phyloP scores from a whole-genome alignment of 2,113 vertebrate species.

The Ailurus styani region DNA sequence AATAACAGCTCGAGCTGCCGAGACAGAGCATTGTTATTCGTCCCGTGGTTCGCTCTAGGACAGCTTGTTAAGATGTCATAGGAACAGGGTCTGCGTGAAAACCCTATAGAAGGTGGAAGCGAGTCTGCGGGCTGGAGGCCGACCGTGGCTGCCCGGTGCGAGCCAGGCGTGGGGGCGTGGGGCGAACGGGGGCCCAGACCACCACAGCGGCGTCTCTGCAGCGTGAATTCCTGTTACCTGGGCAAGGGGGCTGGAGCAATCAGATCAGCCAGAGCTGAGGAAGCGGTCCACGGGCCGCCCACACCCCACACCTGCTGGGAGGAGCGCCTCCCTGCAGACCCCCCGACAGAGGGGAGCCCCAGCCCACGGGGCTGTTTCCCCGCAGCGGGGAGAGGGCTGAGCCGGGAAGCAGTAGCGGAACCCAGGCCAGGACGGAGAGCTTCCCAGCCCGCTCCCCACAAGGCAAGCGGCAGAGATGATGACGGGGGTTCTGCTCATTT shows the following conservation, averaged over 20 bases:
- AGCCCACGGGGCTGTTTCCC: background rate
- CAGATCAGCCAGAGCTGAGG: background rate
- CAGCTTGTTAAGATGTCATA: background rate
- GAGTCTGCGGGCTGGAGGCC: accelerated
- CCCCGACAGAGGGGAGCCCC: background rate
- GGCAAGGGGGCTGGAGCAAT: background rate
- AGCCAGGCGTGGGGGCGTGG: background rate
- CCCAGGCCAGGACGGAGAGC: background rate
- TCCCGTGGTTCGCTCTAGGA: background rate
- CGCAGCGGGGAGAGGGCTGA: background rate
- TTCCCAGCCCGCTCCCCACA: background rate
- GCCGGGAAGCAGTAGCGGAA: background rate
- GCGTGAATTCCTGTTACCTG: background rate
- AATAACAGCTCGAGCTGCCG: background rate
- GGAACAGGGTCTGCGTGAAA: background rate
- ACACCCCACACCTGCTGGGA: background rate
- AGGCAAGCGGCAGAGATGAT: background rate
- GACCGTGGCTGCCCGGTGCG: accelerated
- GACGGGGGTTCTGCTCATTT: background rate
- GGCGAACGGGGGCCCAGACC: accelerated
- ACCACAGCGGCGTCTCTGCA: background rate
- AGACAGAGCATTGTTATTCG: background rate
- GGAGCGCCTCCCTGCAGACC: background rate
- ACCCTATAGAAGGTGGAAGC: background rate
- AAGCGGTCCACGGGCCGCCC: too few relatives aligned